phyloP scores from a whole-genome alignment of 2,888 invertebrate species.

The Timema cristinae region DNA sequence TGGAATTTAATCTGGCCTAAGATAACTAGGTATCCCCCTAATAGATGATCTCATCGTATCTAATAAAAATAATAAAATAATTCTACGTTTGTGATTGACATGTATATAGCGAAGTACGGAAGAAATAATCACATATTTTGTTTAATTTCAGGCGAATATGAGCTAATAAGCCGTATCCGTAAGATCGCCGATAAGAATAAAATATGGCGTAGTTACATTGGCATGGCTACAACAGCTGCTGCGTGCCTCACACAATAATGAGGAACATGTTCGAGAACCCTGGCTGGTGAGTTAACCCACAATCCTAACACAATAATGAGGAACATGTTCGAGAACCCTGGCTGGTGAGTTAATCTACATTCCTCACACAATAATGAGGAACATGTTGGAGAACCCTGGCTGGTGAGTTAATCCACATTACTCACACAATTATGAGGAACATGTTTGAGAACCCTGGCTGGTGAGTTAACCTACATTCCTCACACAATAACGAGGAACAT shows the following conservation, averaged over 20 bases:
- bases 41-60: too few relatives aligned
- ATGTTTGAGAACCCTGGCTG: too few relatives aligned
- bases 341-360: conserved; percentile 79
- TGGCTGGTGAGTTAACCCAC: conserved; percentile 71
- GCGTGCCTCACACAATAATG: conserved; percentile 91
- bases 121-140: background rate
- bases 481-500: too few relatives aligned
- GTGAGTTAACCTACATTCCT: too few relatives aligned
- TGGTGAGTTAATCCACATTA: conserved; percentile 58
- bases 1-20: too few relatives aligned
- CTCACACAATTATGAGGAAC: too few relatives aligned
- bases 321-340: conserved; percentile 98
- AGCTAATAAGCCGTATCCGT: conserved; percentile 74
- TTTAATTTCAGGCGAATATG: conserved; percentile 76
- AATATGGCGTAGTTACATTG: conserved; percentile 94
- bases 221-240: conserved; percentile 98
- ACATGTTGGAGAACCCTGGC: conserved; percentile 98
- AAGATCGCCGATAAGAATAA: conserved; percentile 82
- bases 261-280: conserved; percentile 98
- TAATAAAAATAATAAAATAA: too few relatives aligned
- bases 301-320: conserved; percentile 87
- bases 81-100: too few relatives aligned
- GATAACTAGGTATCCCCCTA: too few relatives aligned
- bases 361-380: conserved; percentile 91
- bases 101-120: too few relatives aligned